Percentiles rank a stretch among this genome's conserved stretches.
Evolutionary conservation across 2,888 invertebrate genomes (phyloP).

Genomic region (Drosophila aldrichi): DNA sequence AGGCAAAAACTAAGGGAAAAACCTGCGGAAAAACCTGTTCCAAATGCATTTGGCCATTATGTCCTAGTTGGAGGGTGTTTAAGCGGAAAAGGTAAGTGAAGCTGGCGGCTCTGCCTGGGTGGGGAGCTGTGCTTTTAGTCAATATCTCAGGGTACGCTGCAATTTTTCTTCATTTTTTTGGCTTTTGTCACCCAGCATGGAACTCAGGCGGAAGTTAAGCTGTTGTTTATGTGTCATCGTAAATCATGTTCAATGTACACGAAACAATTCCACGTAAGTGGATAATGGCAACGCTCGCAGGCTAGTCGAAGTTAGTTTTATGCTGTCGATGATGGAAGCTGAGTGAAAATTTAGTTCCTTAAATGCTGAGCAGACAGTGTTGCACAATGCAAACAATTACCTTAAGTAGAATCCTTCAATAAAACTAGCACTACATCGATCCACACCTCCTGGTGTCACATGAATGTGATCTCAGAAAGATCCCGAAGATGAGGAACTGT

Average conservation of each 20-base stretch:
- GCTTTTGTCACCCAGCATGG: conserved; percentile 45
- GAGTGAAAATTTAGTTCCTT: background rate
- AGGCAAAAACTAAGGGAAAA: conserved; percentile 47
- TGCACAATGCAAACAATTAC: background rate
- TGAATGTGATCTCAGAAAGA: background rate
- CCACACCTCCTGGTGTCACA: background rate
- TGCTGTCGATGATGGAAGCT: background rate
- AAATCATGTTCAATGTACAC: conserved; percentile 81
- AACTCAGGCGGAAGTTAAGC: conserved; percentile 78
- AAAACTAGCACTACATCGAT: background rate
- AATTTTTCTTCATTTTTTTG: conserved; percentile 75
- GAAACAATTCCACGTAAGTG: conserved; percentile 76
- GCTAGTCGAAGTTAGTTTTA: conserved; percentile 16
- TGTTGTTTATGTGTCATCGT: conserved; percentile 81
- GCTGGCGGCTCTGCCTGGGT: background rate
- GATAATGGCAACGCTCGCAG: conserved; percentile 64
- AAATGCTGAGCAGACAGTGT: background rate
- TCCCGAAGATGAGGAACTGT: background rate
- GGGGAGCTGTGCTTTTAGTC: conserved; percentile 67
- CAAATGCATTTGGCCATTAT: conserved; percentile 70
- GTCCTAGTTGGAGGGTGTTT: conserved; percentile 65
- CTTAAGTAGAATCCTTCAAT: background rate
- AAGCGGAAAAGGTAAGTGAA: conserved; percentile 78
- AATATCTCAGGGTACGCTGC: conserved; percentile 71
- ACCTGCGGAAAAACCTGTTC: conserved; percentile 52